Conservation (phyloP, 2,888 invertebrate species). For the Phorcus lineatus region DNA sequence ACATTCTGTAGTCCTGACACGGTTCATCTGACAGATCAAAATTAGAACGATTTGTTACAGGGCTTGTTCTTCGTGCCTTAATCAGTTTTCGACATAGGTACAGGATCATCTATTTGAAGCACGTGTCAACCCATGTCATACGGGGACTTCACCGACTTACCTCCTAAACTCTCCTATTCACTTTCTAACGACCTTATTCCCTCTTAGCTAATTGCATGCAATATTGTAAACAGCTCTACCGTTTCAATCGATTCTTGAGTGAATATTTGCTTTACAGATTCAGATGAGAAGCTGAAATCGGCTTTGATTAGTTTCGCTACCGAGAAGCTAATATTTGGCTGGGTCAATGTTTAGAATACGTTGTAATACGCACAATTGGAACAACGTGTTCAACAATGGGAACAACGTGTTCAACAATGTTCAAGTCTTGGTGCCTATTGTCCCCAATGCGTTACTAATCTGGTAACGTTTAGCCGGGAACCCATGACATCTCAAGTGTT, state of each 20-base stretch:
- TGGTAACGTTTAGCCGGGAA: too few relatives aligned
- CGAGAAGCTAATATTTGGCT: neutral
- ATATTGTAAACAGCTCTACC: neutral
- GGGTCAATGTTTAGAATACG: constrained; percentile 6
- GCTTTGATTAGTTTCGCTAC: constrained; percentile 9
- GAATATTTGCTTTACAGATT: neutral
- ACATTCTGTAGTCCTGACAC: too few relatives aligned
- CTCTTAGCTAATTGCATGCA: neutral
- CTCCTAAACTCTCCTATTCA: neutral
- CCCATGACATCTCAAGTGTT: too few relatives aligned
- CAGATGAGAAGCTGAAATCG: neutral
- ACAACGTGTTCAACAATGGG: neutral
- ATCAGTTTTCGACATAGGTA: neutral
- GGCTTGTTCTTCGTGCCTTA: constrained; percentile 4
- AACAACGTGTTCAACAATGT: neutral
- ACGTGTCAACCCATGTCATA: constrained; percentile 13
- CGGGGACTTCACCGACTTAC: neutral
- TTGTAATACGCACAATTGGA: neutral
- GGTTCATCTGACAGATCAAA: neutral
- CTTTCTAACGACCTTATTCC: neutral
- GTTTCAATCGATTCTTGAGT: neutral
- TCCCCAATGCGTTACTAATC: neutral
- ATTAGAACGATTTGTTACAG: constrained; percentile 2
- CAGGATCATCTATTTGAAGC: constrained; percentile 2
- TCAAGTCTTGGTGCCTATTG: neutral